Evolutionary conservation across 2,888 invertebrate genomes (phyloP).

Genomic region (Hyposoter dolosus): DNA sequence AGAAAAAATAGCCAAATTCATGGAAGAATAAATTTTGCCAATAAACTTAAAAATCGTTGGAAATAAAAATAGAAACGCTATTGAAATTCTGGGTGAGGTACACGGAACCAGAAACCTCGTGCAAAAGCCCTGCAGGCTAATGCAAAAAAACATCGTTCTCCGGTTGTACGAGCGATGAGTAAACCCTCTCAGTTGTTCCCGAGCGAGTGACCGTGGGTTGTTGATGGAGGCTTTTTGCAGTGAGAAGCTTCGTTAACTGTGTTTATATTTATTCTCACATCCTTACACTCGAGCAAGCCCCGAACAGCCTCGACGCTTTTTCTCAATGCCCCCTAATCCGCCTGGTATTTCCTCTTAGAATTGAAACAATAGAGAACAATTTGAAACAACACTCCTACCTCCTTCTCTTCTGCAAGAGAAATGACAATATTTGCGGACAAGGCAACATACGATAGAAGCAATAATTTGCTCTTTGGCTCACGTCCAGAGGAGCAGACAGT

Average conservation of each 20-base stretch:
- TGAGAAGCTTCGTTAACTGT: neutral
- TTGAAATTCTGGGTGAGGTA: neutral
- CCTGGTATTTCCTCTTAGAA: neutral
- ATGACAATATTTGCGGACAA: slow-evolving; percentile 13
- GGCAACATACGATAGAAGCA: slow-evolving; percentile 2
- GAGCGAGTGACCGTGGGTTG: slow-evolving; percentile 5
- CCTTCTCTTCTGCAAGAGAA: neutral
- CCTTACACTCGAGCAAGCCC: neutral
- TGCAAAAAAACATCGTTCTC: neutral
- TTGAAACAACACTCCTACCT: neutral
- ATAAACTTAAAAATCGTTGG: neutral
- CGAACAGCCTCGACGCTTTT: neutral
- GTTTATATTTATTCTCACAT: slow-evolving; percentile 6
- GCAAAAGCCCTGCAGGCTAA: neutral
- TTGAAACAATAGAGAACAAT: slow-evolving; percentile 16
- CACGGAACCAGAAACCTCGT: neutral
- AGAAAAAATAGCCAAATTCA: neutral
- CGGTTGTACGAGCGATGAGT: neutral
- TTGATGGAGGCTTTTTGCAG: neutral
- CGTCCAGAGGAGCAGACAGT: slow-evolving; percentile 7
- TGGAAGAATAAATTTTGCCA: neutral
- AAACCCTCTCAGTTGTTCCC: neutral
- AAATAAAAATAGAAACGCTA: neutral
- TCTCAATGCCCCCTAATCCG: neutral
- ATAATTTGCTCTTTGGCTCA: slow-evolving; percentile 29